Evolutionary conservation across 2,797 vertebrate genomes (phyloP), one percentile per base, ranked within the genome.

Genomic region (Bradypodion ventrale): DNA sequence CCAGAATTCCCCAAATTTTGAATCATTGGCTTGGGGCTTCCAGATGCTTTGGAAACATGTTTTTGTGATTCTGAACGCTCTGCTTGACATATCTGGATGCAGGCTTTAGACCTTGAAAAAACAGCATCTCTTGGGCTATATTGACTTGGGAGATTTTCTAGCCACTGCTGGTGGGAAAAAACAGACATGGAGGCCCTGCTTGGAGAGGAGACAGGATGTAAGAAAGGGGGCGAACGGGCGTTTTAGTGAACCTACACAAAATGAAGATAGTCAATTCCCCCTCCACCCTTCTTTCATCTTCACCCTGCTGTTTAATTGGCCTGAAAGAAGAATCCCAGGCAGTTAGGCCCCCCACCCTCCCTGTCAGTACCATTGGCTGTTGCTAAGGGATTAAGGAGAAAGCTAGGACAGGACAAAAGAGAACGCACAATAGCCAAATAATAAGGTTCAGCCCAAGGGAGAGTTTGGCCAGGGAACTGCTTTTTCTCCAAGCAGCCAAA

Each of bases 311-410:
- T 87, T 81, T 59, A 60, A 42, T 44, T 91, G 80, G 90, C 86
- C 83, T 86, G 88, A 90, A 83, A 92, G 88, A 85, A 82, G 85
- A 92, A 93, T 92, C 91, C 91, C 81, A 92, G 87, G 87, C 90
- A 83, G 85, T 91, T 89, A 80, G 84, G 90, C 91, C n/a, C n/a
- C n/a, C 46, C 46, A 49, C 88, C 70, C 87, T 82, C 91, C 90
- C 87, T 68, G 77, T 86, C 87, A 93, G 92, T 82, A 87, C 87
- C 56, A 16, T 5, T 3, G 90, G 90, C 89, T 92, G 93, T 93
- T 94, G 93, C 94, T 93, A 94, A 88, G 93, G 89, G 87, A 93
- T 93, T 90, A 91, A 83, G 87, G 46, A 78, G 0, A 5, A 87
- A 82, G 87, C 86, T 66, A 86, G 88, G 83, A 15, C 32, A 46